Base-by-base conservation (phyloP, 2,797 vertebrate genomes). In the Phataginus tricuspis region DNA sequence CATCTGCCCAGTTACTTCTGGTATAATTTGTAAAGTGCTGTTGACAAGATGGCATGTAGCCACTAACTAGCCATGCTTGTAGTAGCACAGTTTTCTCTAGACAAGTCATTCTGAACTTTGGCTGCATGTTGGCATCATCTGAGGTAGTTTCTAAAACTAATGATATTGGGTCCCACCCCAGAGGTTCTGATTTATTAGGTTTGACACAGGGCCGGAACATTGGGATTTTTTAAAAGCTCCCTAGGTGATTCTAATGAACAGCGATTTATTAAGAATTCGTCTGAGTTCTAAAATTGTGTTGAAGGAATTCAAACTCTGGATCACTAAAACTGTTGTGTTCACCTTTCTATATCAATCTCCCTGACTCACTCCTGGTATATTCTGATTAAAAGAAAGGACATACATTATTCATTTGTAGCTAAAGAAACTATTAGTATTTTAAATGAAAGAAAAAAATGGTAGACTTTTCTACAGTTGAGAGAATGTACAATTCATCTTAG, bases 241-340 rank as follows among this genome's bases (percentile, higher is more conserved):
- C 75, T 59, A 88, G 75, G 51, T 96, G 84, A 95, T 86, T 93
- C 39, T 95, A 91, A 96, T 29, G 13, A 83, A 39, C 16, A 93
- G 27, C 15, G 45, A 66, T 16, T 45, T 45, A 42, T 37, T 69
- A 25, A 72, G 23, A 83, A 77, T 94, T 92, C 27, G 53, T 69
- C 19, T 13, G 68, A 95, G 42, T 71, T 92, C 37, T 84, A 53
- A 85, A 93, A 93, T 80, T 66, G 16, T 91, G 39, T 87, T 86
- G 72, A 95, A 94, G 18, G 72, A 94, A 88, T 91, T 31, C 45
- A 64, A 59, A 83, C 13, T 37, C 57, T 90, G 68, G n/a, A 57
- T 80, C 18, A 19, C 12, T 95, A 29, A 68, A 72, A 84, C 71
- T 29, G 2, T 29, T 37, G 6, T 18, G 53, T 25, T 97, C 49